Evolutionary conservation across 2,113 vertebrate species (phyloP).

Genomic region (Urocynchramus pylzowi): DNA sequence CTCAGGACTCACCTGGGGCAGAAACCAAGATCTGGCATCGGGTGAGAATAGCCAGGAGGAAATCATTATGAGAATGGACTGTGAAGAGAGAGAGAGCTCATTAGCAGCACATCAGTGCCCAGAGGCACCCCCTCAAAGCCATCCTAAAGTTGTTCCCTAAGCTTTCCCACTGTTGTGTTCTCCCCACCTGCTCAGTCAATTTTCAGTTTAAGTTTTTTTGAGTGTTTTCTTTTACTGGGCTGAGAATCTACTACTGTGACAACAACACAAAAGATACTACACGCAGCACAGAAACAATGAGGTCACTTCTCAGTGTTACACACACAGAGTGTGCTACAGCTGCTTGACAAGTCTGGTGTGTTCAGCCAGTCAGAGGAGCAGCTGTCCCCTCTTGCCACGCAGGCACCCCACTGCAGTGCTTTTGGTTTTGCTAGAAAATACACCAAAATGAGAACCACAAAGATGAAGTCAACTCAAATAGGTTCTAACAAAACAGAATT

Average conservation of each 20-base stretch:
- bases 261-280: background rate
- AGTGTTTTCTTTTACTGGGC: background rate
- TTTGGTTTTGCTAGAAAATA: background rate
- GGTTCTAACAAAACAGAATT: background rate
- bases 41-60: conserved; percentile 95
- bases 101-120: background rate
- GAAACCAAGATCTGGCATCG: conserved; percentile 96
- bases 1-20: conserved; percentile 81
- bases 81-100: background rate
- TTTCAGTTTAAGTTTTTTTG: background rate
- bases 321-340: background rate
- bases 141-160: background rate
- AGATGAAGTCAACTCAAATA: background rate
- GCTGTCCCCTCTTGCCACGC: background rate
- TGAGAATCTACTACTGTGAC: background rate
- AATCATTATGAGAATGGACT: conserved; percentile 98
- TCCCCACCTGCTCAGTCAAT: background rate
- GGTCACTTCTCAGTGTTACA: background rate
- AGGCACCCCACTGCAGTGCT: background rate
- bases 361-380: background rate
- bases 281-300: background rate
- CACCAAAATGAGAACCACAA: background rate
- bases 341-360: rapidly evolving
- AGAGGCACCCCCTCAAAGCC: background rate
- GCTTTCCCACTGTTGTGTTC: background rate